Percentiles rank a stretch among this genome's conserved stretches.
Evolutionary conservation across 2,113 vertebrate genomes (phyloP).

Genomic region (Agapornis roseicollis): DNA sequence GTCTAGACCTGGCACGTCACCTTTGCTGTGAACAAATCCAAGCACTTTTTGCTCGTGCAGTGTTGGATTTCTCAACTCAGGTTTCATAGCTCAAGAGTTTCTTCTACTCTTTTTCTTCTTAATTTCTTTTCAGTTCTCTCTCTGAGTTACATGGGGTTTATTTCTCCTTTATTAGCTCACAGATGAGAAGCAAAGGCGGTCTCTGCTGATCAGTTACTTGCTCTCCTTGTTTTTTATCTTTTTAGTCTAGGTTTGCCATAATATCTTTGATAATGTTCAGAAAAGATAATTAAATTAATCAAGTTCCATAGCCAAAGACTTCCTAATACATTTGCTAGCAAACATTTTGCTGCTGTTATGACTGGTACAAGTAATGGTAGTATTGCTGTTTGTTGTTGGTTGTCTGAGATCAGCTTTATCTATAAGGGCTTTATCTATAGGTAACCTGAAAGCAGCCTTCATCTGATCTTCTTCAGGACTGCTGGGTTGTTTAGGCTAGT

Average conservation of each 20-base stretch:
- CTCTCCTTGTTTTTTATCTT: accelerated
- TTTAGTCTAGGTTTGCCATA: background rate
- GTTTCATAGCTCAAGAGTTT: background rate
- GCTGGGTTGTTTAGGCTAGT: background rate
- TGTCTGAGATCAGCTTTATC: background rate
- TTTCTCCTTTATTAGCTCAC: background rate
- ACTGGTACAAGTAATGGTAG: background rate
- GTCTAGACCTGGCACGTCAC: background rate
- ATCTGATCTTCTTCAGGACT: background rate
- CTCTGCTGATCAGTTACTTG: background rate
- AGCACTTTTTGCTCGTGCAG: background rate
- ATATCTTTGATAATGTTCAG: background rate
- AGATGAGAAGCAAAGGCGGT: background rate
- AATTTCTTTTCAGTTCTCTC: background rate
- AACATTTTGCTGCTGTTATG: background rate
- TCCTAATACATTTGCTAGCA: background rate
- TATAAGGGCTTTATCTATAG: background rate
- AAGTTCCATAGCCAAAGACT: background rate
- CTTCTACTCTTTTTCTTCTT: background rate
- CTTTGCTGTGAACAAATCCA: background rate
- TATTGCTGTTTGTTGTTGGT: background rate
- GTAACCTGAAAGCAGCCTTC: background rate
- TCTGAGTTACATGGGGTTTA: background rate
- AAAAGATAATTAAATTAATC: background rate
- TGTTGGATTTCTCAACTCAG: background rate